Evolutionary conservation across 53 echinoderm and acorn worm species (phyloP).

Genomic region (Luidia sarsii): DNA sequence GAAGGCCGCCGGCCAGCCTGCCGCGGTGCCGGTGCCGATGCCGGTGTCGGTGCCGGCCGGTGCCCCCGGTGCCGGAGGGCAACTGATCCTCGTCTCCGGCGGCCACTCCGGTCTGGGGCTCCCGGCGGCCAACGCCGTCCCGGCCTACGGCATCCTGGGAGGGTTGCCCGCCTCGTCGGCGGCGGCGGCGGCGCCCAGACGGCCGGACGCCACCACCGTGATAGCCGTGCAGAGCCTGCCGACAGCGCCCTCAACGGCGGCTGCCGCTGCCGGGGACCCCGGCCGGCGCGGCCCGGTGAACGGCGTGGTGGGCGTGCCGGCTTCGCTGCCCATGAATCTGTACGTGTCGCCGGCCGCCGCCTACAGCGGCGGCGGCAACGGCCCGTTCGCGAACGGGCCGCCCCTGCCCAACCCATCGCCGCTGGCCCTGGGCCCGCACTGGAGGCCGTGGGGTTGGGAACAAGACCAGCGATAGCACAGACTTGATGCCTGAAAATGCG

Average conservation of each 20-base stretch:
- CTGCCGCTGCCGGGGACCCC: neutral
- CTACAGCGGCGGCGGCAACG: constrained; percentile 5
- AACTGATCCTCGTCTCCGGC: constrained; percentile 5
- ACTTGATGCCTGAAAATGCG: too few species aligned
- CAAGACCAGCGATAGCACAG: constrained; percentile 23
- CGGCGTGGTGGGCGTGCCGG: constrained; percentile 36
- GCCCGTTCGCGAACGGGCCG: constrained; percentile 39
- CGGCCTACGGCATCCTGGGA: neutral
- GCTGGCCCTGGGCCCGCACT: constrained; percentile 13
- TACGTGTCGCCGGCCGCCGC: constrained; percentile 41
- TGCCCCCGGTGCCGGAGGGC: neutral
- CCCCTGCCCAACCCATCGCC: constrained; percentile 6
- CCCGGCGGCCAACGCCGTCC: neutral
- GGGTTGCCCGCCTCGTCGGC: too few species aligned
- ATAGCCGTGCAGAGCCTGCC: neutral
- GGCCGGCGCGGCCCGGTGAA: neutral
- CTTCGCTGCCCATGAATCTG: constrained; percentile 45
- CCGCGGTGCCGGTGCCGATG: neutral
- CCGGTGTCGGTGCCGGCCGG: neutral
- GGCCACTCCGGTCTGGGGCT: neutral
- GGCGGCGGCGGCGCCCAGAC: neutral
- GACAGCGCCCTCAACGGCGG: neutral
- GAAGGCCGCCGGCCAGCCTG: neutral
- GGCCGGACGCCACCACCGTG: neutral
- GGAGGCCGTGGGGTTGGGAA: constrained; percentile 47